Base-by-base conservation (phyloP, 2,113 vertebrate genomes). In the Scomber scombrus region DNA sequence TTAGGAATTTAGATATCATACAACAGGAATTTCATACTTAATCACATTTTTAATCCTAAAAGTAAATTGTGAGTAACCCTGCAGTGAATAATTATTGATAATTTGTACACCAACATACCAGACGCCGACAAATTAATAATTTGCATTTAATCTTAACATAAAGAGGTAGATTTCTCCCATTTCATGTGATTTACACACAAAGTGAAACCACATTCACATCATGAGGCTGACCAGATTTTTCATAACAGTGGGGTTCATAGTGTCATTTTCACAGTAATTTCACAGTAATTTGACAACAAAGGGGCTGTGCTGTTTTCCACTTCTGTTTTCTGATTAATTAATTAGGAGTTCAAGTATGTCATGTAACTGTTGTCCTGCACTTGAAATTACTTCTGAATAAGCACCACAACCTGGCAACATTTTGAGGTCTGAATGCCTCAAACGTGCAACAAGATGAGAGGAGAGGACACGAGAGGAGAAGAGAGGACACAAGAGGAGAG, bases 121-220 rank as follows among this genome's bases (percentile, higher is more conserved):
- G 61, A 74, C 58, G 29, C 55, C 11, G 7, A 50, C 52, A 52
- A 60, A 23, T 56, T 72, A 63, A 66, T 79, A 64, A 85, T 78
- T 61, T 74, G 78, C 55, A 52, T 69, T 71, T 81, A 54, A 58
- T 85, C 47, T 77, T 68, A 77, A 66, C 15, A 66, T 80, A 82
- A 88, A 52, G 31, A 80, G 58, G 77, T 16, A 12, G 66, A 49
- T 56, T 75, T 78, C 40, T 65, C 21, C 50, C 6, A 43, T 61
- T 87, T 85, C 71, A 82, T 88, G 83, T 90, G 89, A 88, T 86
- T 84, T 56, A 77, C 63, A 78, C 13, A 19, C 43, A 11, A 21
- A 69, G 31, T 11, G 18, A 82, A 88, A 86, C 63, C 87, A 74
- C 82, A 84, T 56, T 82, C 46, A 43, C 46, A 68, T 62, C 80